These are phyloP conservation scores for Cynaeus angustus DNA, from an alignment of 2,888 invertebrate genomes.

Conservation along the genomic window DNA sequence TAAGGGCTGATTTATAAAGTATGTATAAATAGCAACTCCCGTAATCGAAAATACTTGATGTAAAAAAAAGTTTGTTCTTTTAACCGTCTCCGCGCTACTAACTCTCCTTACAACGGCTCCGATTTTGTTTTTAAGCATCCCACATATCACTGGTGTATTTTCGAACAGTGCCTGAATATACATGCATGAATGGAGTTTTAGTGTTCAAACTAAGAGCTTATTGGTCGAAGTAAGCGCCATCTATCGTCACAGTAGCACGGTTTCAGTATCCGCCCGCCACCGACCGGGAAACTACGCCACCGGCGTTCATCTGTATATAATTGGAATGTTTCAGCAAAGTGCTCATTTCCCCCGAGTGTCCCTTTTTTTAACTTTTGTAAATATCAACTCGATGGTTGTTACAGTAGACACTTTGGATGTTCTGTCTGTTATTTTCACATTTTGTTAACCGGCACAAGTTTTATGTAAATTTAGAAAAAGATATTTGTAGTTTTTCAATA, in stretches of 20 bases:
- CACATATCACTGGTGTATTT: constrained; percentile 46
- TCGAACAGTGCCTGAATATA: constrained; percentile 50
- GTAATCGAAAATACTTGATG: constrained; percentile 59
- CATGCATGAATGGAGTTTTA: constrained; percentile 36
- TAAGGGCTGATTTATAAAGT: constrained; percentile 70
- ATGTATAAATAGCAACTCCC: constrained; percentile 65
- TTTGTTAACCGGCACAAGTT: constrained; percentile 35
- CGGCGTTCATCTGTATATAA: neutral
- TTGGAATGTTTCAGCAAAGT: constrained; percentile 32
- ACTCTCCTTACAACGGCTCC: constrained; percentile 39
- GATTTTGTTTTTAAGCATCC: constrained; percentile 5
- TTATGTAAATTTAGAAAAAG: constrained; percentile 32
- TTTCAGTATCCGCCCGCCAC: constrained; percentile 5
- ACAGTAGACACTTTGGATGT: constrained; percentile 9
- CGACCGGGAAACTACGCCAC: neutral
- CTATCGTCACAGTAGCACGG: constrained; percentile 9
- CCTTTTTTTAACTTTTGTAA: constrained; percentile 36
- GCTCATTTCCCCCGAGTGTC: constrained; percentile 13
- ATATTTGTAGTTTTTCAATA: constrained; percentile 36
- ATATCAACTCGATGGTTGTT: constrained; percentile 42
- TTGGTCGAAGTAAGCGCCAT: constrained; percentile 20
- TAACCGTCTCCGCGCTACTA: constrained; percentile 48
- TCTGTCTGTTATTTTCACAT: constrained; percentile 27
- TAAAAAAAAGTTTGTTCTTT: constrained; percentile 52
- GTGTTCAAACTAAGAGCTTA: constrained; percentile 14